Evolutionary conservation across 2,113 vertebrate species (phyloP).

Genomic region (Cyprinodon brontotheroides): DNA sequence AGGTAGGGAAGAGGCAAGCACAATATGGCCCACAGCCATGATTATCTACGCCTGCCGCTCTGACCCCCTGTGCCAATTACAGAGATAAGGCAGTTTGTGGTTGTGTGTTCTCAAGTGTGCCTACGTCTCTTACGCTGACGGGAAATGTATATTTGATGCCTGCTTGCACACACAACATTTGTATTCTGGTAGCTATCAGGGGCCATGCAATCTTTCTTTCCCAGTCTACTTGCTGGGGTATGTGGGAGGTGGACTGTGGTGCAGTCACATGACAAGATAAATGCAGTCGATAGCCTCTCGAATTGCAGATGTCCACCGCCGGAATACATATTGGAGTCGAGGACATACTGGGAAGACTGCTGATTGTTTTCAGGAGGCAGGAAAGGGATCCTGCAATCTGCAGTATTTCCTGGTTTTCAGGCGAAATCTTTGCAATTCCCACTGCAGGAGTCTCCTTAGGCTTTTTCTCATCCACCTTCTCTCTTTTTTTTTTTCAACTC

Average conservation of each 20-base stretch:
- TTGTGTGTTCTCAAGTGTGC: conserved; percentile 9
- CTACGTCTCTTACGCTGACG: conserved; percentile 14
- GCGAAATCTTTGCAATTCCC: too few relatives aligned
- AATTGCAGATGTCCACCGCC: conserved; percentile 42
- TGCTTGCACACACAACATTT: conserved; percentile 27
- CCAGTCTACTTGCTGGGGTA: neutral
- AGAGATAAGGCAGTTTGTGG: conserved; percentile 56
- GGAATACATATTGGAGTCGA: conserved; percentile 36
- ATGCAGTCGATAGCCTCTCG: conserved; percentile 29
- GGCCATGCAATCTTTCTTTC: conserved; percentile 31
- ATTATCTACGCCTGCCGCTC: conserved; percentile 57
- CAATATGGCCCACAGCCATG: conserved; percentile 54
- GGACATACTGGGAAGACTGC: conserved; percentile 24
- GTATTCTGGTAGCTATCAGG: conserved; percentile 48
- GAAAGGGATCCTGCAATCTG: conserved; percentile 37
- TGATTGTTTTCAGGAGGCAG: conserved; percentile 41
- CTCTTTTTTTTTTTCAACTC: neutral
- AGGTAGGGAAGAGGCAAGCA: conserved; percentile 20
- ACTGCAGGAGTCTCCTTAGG: conserved; percentile 20
- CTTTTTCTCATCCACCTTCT: neutral
- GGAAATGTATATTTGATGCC: conserved; percentile 25
- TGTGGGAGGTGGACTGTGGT: neutral
- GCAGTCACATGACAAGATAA: conserved; percentile 54
- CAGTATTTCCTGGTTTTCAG: conserved; percentile 2
- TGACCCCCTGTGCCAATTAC: conserved; percentile 68